Conservation (phyloP, 2,113 vertebrate species). For the Bufo gargarizans region DNA sequence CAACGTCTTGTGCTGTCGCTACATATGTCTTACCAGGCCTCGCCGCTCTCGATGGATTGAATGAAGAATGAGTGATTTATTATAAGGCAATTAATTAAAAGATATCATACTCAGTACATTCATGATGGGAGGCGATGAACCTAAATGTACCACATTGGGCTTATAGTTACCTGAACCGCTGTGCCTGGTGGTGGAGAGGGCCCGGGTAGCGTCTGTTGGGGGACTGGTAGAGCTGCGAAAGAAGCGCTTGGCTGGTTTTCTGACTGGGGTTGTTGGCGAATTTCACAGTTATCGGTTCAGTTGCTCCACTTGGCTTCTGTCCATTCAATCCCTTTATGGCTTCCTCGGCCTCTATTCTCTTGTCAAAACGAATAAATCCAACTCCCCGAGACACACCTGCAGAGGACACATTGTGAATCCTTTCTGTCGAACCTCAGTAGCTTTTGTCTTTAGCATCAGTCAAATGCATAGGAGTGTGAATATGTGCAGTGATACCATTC, state of each 20-base stretch:
- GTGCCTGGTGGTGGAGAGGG: constrained; percentile 98
- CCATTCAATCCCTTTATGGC: constrained; percentile 99
- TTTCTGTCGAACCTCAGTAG: not conserved
- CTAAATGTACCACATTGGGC: not conserved
- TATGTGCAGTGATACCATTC: too few relatives aligned
- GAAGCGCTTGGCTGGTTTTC: constrained; percentile 99
- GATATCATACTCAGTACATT: not conserved
- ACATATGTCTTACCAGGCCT: not conserved
- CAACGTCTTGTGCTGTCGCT: constrained; percentile 8
- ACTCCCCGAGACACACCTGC: constrained; percentile 98
- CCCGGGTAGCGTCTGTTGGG: constrained; percentile 98
- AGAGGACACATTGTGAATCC: constrained; percentile 22
- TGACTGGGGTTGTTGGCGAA: constrained; percentile 99
- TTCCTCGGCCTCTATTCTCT: constrained; percentile 99
- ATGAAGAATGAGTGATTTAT: constrained; percentile 20
- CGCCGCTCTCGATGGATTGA: not conserved
- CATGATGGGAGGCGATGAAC: not conserved
- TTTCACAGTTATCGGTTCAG: constrained; percentile 99
- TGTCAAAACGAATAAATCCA: constrained; percentile 99
- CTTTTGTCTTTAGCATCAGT: not conserved
- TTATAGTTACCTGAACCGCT: constrained; percentile 96
- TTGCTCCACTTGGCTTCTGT: constrained; percentile 98
- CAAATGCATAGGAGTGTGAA: not conserved
- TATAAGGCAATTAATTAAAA: not conserved
- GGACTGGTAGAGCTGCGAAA: constrained; percentile 99